Conservation (phyloP, 2,113 vertebrate genomes). For the Cyanocitta stelleri region DNA sequence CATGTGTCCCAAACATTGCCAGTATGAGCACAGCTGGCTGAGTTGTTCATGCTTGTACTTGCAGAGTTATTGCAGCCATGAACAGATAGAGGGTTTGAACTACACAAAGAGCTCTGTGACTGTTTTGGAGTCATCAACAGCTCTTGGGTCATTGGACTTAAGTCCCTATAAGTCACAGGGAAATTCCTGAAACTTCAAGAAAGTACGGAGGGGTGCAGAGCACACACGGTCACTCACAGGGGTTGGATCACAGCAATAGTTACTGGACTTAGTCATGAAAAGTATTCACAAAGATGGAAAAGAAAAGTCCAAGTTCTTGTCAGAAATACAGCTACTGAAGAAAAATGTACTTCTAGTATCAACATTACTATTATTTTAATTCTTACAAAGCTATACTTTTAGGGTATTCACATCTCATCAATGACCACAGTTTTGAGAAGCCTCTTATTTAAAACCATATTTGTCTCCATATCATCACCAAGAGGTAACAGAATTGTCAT, state of each 20-base stretch:
- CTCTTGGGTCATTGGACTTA: not conserved
- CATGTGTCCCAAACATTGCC: not conserved
- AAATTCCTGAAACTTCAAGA: not conserved
- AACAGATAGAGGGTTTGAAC: not conserved
- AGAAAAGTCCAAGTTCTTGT: not conserved
- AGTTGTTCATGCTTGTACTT: not conserved
- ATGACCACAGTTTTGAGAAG: not conserved
- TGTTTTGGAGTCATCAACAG: not conserved
- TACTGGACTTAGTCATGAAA: not conserved
- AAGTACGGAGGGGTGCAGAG: accelerated
- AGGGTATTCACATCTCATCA: accelerated
- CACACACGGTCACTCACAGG: accelerated
- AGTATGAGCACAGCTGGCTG: not conserved
- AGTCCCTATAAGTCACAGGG: accelerated
- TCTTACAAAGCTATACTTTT: accelerated
- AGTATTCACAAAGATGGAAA: not conserved
- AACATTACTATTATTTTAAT: not conserved
- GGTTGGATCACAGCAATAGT: not conserved
- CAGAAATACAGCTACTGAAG: not conserved
- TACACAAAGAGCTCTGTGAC: not conserved
- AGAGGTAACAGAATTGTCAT: not conserved
- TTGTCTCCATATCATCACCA: not conserved
- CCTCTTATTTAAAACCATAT: not conserved
- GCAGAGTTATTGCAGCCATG: not conserved
- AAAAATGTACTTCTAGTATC: not conserved